Evolutionary conservation across 35 echinoderm and acorn worm species (phyloP), one percentile per base, ranked within the genome.

Genomic region (Ophiothrix spiculata): DNA sequence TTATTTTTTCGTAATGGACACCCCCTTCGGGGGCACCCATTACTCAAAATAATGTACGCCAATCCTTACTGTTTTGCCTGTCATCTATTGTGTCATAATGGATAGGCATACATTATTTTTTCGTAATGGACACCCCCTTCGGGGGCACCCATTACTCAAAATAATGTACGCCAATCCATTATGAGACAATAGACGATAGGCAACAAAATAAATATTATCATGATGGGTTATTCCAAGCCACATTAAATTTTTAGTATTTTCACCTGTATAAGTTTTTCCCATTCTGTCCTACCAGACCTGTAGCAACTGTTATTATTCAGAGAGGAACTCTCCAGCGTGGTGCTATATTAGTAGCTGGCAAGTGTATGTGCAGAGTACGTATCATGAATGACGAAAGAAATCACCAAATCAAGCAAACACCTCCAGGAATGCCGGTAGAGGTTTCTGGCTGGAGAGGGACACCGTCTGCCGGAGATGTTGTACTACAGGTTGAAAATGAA

Each of bases 401-500:
- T 15, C 75, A 94, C n/a, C 79, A 56, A 17, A 77, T 99, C 21
- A 33, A 87, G 45, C 49, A 79, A 56, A 86, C 92, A 37, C 77
- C 76, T 11, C 96, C 91, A 14, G 88, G 91, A 11, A 86, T 86
- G 14, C 96, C 96, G 0, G 92, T 99, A 33, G 96, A 94, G 78
- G 78, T 99, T 13, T 91, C 82, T 37, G 96, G 96, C 42, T 99
- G 96, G 96, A 99, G 80, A 78, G 86, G 84, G 8, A 82, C 76
- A 1, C 96, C 96, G 56, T 83, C 85, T 76, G 91, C 92, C 75
- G 96, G 96, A 33, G 96, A 99, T 77, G 60, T 89, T 4, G 83
- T 99, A 56, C 82, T 99, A 31, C 81, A 99, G 46, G 91, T 99
- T 17, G 85, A 99, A 80, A 91, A 88, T 25, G 96, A 99, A 82